These are phyloP conservation scores for Eubasilissa splendida DNA, from an alignment of 2,888 invertebrate genomes.

Conservation along the genomic window DNA sequence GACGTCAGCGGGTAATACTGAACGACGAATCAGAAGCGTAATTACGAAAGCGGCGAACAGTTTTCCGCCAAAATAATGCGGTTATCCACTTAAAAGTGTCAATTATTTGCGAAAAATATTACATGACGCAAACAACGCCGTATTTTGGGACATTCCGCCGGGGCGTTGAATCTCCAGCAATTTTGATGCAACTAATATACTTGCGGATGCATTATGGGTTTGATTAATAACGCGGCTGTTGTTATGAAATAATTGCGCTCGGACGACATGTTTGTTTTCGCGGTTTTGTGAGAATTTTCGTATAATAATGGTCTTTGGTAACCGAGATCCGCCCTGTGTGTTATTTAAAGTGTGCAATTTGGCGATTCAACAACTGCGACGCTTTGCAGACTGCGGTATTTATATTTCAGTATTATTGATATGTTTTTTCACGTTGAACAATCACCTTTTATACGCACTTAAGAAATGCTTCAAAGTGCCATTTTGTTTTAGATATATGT, in stretches of 20 bases:
- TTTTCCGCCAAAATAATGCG: conserved; percentile 11
- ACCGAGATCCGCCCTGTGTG: not conserved
- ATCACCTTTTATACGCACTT: too few species aligned
- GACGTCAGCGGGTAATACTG: conserved; percentile 38
- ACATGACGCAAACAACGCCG: conserved; percentile 33
- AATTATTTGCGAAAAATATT: conserved; percentile 23
- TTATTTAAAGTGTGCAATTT: not conserved
- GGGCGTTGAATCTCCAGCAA: conserved; percentile 12
- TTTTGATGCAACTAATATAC: conserved; percentile 6
- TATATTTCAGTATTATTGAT: too few species aligned
- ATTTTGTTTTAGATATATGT: too few species aligned
- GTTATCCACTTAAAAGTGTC: conserved; percentile 29
- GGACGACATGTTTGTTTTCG: conserved; percentile 9
- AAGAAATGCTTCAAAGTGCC: too few species aligned
- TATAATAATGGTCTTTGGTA: conserved; percentile 17
- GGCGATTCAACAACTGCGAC: not conserved
- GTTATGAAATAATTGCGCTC: conserved; percentile 21
- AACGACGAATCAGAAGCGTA: conserved; percentile 35
- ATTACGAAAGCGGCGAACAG: conserved; percentile 36
- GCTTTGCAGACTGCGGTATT: too few species aligned
- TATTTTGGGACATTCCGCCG: conserved; percentile 12
- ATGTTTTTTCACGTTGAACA: too few species aligned
- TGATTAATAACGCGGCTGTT: conserved; percentile 39
- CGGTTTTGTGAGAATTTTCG: conserved; percentile 29
- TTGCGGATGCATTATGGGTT: conserved; percentile 28